A percentile compares a stretch with the other conserved stretches of the same genome.
Evolutionary conservation across 2,113 vertebrate genomes (phyloP).

Genomic region (Crotalus horridus): DNA sequence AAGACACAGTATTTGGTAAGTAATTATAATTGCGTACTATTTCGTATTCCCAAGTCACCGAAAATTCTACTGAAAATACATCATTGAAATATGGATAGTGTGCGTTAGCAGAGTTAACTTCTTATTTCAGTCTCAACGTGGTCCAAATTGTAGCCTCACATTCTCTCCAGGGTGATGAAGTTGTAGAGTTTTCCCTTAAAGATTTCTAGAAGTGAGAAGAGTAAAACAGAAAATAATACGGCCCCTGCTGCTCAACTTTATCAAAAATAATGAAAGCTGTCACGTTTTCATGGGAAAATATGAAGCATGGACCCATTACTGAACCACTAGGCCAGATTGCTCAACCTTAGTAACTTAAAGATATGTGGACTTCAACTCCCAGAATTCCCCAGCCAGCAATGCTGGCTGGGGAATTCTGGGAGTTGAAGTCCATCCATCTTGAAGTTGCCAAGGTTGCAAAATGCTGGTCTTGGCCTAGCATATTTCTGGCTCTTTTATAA

Average conservation of each 20-base stretch:
- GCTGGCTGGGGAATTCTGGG: background rate
- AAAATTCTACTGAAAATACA: slow-evolving; percentile 17
- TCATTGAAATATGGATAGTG: slow-evolving; percentile 5
- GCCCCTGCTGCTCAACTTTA: background rate
- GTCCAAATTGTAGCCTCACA: background rate
- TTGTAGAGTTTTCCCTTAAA: background rate
- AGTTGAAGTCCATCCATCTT: background rate
- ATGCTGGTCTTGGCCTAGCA: background rate
- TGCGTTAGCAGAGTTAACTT: background rate
- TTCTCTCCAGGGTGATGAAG: background rate
- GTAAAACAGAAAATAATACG: background rate
- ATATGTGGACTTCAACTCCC: background rate
- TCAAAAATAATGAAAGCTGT: background rate
- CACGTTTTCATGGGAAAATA: background rate
- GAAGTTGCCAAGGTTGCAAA: background rate
- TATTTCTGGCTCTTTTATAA: background rate
- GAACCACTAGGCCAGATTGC: background rate
- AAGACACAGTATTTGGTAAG: slow-evolving; percentile 41
- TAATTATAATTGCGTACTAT: slow-evolving; percentile 35
- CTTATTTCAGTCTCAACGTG: background rate
- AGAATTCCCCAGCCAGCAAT: background rate
- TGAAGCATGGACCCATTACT: background rate
- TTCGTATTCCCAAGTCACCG: slow-evolving; percentile 14
- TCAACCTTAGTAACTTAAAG: background rate
- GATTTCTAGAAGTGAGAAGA: background rate